Conservation (phyloP, 2,888 invertebrate genomes). For the Ormyrus rosae region DNA sequence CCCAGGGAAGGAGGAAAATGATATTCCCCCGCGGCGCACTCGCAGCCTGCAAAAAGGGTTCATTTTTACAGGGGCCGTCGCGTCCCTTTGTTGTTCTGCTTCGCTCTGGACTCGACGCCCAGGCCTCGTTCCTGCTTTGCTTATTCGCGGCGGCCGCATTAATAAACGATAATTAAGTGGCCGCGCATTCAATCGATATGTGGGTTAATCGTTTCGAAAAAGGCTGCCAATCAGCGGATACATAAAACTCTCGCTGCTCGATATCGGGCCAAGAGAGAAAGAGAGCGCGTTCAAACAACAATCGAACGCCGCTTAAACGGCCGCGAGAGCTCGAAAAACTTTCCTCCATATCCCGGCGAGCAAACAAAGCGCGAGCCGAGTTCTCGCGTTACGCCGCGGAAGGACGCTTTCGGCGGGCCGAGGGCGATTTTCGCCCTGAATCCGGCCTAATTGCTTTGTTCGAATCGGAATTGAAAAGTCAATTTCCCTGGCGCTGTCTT, state of each 20-base stretch:
- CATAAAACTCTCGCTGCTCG: not conserved
- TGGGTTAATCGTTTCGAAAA: not conserved
- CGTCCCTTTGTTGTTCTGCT: conserved; percentile 30
- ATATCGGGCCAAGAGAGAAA: not conserved
- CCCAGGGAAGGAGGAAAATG: conserved; percentile 49
- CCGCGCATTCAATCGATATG: too few species aligned
- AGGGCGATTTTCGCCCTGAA: conserved; percentile 71
- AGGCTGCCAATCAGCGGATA: not conserved
- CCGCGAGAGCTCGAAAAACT: conserved; percentile 4
- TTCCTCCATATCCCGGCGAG: conserved; percentile 8
- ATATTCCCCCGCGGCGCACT: conserved; percentile 49
- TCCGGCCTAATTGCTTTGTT: conserved; percentile 73
- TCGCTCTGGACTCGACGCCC: not conserved
- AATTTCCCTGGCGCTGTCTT: not conserved
- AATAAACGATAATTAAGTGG: too few species aligned
- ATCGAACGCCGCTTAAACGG: not conserved
- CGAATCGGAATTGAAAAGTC: not conserved
- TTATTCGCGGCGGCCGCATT: too few species aligned
- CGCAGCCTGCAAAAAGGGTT: conserved; percentile 30
- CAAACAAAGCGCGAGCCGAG: not conserved
- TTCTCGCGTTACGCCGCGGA: conserved; percentile 66
- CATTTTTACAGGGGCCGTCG: conserved; percentile 40
- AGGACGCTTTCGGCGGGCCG: conserved; percentile 69
- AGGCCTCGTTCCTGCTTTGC: not conserved
- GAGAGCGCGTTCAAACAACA: not conserved